These are phyloP conservation scores for Cathartes aura DNA, from an alignment of 2,113 vertebrate genomes.

Conservation along the genomic window DNA sequence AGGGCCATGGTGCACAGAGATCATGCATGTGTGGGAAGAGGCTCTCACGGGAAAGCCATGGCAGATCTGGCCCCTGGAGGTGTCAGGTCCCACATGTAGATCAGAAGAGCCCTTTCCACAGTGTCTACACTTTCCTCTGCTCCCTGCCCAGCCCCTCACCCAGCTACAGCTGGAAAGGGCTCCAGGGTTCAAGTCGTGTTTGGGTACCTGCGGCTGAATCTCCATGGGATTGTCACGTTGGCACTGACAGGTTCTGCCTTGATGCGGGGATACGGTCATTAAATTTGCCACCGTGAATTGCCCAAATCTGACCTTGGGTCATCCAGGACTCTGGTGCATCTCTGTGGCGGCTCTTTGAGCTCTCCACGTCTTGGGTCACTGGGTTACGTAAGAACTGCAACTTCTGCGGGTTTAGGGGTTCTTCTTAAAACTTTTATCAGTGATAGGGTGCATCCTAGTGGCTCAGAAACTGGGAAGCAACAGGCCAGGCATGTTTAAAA, in stretches of 20 bases:
- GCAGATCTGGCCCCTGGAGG: neutral
- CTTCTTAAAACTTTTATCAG: neutral
- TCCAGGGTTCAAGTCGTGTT: neutral
- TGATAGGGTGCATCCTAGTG: neutral
- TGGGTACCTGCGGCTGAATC: accelerated
- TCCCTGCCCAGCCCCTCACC: neutral
- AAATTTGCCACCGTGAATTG: neutral
- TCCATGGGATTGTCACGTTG: neutral
- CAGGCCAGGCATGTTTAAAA: neutral
- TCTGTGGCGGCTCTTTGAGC: neutral
- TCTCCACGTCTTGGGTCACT: neutral
- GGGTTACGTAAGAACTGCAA: neutral
- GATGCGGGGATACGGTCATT: accelerated
- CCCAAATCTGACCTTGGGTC: neutral
- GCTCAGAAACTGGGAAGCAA: neutral
- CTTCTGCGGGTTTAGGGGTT: neutral
- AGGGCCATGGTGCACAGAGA: neutral
- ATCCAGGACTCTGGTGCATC: neutral
- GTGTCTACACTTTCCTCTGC: neutral
- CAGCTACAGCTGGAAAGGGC: neutral
- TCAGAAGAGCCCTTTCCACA: neutral
- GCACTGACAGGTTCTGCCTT: neutral
- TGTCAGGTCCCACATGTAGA: neutral
- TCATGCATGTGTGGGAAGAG: neutral
- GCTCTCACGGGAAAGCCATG: neutral